phyloP scores from a whole-genome alignment of 2,888 invertebrate genomes.

The Bugulina stolonifera region DNA sequence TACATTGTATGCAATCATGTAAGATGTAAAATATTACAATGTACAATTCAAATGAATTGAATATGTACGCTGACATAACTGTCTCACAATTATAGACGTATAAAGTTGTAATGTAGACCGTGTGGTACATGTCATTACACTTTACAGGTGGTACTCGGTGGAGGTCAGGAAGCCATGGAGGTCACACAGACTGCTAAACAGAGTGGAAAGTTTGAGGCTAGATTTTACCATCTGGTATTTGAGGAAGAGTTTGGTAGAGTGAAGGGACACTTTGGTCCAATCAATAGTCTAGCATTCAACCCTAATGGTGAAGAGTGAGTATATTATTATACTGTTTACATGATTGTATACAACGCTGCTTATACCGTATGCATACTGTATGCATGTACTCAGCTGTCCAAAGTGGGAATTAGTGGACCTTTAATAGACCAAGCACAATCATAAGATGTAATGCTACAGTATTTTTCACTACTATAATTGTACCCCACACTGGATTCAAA shows the following conservation, averaged over 20 bases:
- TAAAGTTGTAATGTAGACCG: no score
- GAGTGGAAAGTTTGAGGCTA: conserved; percentile 91
- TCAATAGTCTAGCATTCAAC: conserved; percentile 95
- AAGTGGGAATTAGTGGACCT: no score
- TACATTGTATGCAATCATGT: neutral
- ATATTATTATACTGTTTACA: neutral
- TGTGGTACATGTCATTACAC: no score
- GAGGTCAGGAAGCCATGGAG: conserved; percentile 99
- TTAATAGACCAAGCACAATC: no score
- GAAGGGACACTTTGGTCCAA: conserved; percentile 99
- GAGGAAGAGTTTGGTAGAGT: conserved; percentile 94
- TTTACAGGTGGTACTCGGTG: conserved; percentile 81
- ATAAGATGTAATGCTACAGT: no score
- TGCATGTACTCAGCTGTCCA: no score
- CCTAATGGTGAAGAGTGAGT: conserved; percentile 79
- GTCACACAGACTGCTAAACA: conserved; percentile 59
- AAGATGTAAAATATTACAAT: neutral
- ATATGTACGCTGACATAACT: no score
- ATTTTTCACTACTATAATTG: no score
- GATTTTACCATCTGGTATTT: conserved; percentile 87
- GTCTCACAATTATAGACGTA: no score
- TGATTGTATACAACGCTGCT: no score
- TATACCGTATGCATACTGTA: no score
- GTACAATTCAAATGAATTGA: neutral
- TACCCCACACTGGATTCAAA: no score